These are phyloP conservation scores for Carcharodon carcharias DNA, from an alignment of 2,797 vertebrate genomes.

Conservation along the genomic window DNA sequence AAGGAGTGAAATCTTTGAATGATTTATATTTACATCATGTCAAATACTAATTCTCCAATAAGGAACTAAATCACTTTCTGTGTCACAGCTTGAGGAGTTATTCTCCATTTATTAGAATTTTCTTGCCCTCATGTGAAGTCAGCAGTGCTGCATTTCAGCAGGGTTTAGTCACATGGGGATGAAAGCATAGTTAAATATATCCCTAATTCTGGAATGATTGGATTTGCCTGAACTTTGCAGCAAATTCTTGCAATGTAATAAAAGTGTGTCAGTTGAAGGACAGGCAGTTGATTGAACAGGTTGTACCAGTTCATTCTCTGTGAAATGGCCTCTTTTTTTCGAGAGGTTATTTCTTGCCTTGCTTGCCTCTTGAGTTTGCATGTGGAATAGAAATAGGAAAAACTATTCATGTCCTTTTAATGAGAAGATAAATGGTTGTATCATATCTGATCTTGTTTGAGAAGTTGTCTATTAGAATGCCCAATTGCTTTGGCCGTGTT, in stretches of 20 bases:
- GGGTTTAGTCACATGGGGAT: constrained; percentile 8
- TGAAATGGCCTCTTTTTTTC: not conserved
- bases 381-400: not conserved
- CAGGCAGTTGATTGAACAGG: not conserved
- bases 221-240: constrained; percentile 23
- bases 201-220: constrained; percentile 29
- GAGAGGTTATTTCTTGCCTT: not conserved
- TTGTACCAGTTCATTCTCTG: not conserved
- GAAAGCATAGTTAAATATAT: constrained; percentile 22
- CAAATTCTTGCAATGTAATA: constrained; percentile 24
- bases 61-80: constrained; percentile 2
- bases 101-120: not conserved
- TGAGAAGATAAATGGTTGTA: not conserved
- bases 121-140: not conserved
- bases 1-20: not conserved
- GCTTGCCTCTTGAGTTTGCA: not conserved
- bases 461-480: not conserved
- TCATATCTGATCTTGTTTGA: not conserved
- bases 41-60: constrained; percentile 11
- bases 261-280: not conserved
- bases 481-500: constrained; percentile 10
- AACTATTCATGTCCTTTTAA: not conserved
- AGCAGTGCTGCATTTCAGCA: constrained; percentile 3
- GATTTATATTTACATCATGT: not conserved
- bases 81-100: not conserved